Evolutionary conservation across 2,797 vertebrate genomes (phyloP).

Genomic region (Stomatorhinus walkeri): DNA sequence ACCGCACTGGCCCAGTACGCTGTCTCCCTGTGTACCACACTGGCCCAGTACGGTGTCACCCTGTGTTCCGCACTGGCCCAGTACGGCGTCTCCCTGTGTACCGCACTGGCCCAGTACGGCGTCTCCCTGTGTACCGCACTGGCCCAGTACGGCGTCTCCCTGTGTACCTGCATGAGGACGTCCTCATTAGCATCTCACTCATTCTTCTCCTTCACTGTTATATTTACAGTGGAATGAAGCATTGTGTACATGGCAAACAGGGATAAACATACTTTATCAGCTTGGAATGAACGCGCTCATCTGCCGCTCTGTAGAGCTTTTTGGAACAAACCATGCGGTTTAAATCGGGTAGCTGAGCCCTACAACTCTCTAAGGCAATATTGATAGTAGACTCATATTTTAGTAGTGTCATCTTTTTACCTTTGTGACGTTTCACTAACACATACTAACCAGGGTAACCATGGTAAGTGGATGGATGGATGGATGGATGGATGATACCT

Average conservation of each 20-base stretch:
- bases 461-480: background rate
- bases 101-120: background rate
- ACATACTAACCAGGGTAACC: background rate
- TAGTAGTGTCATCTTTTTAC: background rate
- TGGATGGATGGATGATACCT: background rate
- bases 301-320: background rate
- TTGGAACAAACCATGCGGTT: background rate
- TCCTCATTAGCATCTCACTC: background rate
- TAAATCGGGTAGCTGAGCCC: background rate
- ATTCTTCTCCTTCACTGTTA: background rate
- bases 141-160: background rate
- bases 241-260: background rate
- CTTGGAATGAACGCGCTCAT: background rate
- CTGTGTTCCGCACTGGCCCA: too few species aligned
- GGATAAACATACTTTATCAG: background rate
- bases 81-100: too few species aligned
- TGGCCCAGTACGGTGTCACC: too few species aligned
- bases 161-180: background rate
- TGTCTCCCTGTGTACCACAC: too few species aligned
- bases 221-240: background rate
- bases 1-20: background rate
- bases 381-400: background rate
- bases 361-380: background rate
- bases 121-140: too few species aligned
- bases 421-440: background rate